Conservation (phyloP, 1,140 invertebrate species). For the Bombus ignitus region DNA sequence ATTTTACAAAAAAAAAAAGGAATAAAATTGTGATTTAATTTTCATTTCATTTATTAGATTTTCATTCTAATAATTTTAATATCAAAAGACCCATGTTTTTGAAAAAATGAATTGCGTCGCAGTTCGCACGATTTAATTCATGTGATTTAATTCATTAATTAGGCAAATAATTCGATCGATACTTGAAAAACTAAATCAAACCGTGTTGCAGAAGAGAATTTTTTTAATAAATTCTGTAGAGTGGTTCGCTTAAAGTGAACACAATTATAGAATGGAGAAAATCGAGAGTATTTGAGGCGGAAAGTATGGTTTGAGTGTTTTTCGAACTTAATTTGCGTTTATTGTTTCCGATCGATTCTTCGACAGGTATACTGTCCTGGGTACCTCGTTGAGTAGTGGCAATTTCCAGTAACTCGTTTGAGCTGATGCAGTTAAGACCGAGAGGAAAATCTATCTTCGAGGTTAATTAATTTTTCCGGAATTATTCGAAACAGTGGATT, state of each 20-base stretch:
- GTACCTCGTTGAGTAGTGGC: neutral
- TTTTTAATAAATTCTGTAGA: neutral
- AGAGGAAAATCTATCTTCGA: neutral
- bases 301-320: constrained; percentile 6
- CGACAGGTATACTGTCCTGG: neutral
- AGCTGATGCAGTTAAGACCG: neutral
- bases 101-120: neutral
- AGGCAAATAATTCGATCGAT: neutral
- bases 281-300: neutral
- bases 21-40: neutral
- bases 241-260: neutral
- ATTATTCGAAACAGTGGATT: neutral
- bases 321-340: constrained; percentile 7
- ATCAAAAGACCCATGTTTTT: neutral
- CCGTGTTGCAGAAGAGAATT: neutral
- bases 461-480: constrained; percentile 5
- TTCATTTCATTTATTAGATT: too few relatives aligned
- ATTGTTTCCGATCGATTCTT: constrained; percentile 14
- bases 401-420: constrained; percentile 9
- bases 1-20: too few relatives aligned
- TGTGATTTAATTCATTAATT: too few relatives aligned
- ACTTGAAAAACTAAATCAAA: neutral
- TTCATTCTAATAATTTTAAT: neutral
- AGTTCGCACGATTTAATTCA: too few relatives aligned
- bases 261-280: neutral